These are phyloP conservation scores for Platygyra sinensis DNA, from an alignment of 64 coral and sea anemone genomes.

Conservation along the genomic window DNA sequence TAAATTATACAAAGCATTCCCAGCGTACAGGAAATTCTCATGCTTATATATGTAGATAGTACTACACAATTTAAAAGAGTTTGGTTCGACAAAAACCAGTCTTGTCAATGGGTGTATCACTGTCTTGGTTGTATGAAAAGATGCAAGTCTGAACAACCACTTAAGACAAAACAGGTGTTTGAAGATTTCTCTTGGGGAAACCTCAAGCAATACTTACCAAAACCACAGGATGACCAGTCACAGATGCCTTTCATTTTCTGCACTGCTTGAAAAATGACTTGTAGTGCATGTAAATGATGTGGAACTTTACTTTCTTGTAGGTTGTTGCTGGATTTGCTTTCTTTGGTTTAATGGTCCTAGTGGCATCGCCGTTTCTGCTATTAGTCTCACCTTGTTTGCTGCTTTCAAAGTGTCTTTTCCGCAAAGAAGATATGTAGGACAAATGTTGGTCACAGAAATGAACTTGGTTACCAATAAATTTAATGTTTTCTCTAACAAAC, in stretches of 20 bases:
- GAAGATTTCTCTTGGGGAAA: too few relatives aligned
- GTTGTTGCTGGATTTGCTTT: conserved; percentile 96
- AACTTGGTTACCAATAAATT: background rate
- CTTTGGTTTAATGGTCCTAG: conserved; percentile 86
- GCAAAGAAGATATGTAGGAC: background rate
- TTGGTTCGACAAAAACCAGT: too few relatives aligned
- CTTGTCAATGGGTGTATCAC: too few relatives aligned
- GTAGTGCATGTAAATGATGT: background rate
- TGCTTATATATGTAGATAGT: too few relatives aligned
- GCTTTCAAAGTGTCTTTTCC: conserved; percentile 75
- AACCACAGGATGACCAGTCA: too few relatives aligned
- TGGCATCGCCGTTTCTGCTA: conserved; percentile 91
- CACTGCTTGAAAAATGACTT: background rate
- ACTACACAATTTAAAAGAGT: too few relatives aligned
- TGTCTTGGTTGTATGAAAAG: too few relatives aligned
- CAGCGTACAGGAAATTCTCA: too few relatives aligned
- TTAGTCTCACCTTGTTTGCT: conserved; percentile 81
- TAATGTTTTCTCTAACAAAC: background rate
- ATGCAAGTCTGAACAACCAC: too few relatives aligned
- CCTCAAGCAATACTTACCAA: background rate
- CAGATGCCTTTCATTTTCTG: too few relatives aligned
- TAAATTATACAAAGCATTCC: too few relatives aligned
- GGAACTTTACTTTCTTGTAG: conserved; percentile 8
- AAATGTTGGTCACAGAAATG: background rate
- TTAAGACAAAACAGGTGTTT: too few relatives aligned